Percentiles rank a stretch among this genome's conserved stretches.
Conservation (phyloP, 2,113 vertebrate genomes). For the Chloebia gouldiae region DNA sequence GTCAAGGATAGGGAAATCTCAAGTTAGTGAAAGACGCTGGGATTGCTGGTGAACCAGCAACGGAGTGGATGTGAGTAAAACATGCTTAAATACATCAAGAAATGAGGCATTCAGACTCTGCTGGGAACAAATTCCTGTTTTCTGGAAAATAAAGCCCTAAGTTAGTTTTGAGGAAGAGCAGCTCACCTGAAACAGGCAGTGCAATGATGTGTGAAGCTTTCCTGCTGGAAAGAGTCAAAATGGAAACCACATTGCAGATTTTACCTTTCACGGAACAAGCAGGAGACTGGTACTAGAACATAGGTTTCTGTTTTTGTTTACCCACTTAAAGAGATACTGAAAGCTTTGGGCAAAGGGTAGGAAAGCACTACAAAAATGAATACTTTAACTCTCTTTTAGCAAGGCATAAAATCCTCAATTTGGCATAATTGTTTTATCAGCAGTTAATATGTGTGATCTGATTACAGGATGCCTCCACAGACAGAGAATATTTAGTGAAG, state of each 20-base stretch:
- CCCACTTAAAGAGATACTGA: neutral
- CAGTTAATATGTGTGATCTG: neutral
- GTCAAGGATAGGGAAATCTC: neutral
- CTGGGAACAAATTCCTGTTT: neutral
- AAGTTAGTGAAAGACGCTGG: neutral
- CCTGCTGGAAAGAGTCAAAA: neutral
- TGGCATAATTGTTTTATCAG: neutral
- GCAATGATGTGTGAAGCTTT: neutral
- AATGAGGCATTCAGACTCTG: neutral
- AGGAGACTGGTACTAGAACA: neutral
- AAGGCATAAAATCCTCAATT: neutral
- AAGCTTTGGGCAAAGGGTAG: neutral
- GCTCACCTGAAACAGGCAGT: neutral
- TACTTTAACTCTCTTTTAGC: neutral
- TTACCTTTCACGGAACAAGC: neutral
- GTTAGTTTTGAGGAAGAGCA: neutral
- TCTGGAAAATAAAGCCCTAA: neutral
- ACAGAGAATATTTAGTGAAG: neutral
- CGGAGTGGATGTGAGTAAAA: neutral
- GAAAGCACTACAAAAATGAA: neutral
- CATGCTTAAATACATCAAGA: neutral
- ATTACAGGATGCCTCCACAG: neutral
- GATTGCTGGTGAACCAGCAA: neutral
- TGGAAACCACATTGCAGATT: neutral
- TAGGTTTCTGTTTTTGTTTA: neutral